These are phyloP conservation scores for Drosophila melanica DNA, from an alignment of 1,140 invertebrate genomes.

Conservation along the genomic window DNA sequence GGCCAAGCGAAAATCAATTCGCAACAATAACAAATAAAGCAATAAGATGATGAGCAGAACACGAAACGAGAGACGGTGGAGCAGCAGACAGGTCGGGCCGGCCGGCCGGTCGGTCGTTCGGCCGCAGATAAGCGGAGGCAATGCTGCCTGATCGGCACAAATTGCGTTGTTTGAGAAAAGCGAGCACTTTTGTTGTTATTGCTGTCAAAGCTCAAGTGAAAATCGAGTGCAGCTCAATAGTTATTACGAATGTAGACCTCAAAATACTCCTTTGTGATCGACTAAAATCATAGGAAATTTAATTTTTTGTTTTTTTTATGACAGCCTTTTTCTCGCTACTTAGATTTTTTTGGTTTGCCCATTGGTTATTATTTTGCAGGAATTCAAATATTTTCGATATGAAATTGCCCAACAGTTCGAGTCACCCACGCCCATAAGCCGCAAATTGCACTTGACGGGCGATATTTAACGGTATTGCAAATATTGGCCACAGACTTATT, in stretches of 20 bases:
- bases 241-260: not conserved
- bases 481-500: conserved; percentile 33
- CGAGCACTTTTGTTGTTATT: conserved; percentile 16
- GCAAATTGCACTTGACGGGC: conserved; percentile 40
- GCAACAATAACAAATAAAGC: conserved; percentile 58
- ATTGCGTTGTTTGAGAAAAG: conserved; percentile 46
- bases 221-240: not conserved
- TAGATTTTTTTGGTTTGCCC: no score
- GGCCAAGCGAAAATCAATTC: conserved; percentile 59
- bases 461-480: conserved; percentile 30
- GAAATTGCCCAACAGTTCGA: not conserved
- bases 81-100: conserved; percentile 13
- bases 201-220: conserved; percentile 3
- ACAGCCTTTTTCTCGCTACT: no score
- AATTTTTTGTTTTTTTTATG: no score
- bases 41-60: conserved; percentile 22
- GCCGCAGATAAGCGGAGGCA: conserved; percentile 50
- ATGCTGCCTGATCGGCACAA: conserved; percentile 41
- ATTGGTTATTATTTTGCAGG: no score
- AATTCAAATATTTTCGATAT: no score
- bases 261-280: no score
- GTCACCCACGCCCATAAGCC: conserved; percentile 16
- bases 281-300: no score
- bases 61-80: conserved; percentile 4
- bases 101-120: conserved; percentile 3